Evolutionary conservation across 2,888 invertebrate genomes (phyloP).

Genomic region (Morpho deidamia): DNA sequence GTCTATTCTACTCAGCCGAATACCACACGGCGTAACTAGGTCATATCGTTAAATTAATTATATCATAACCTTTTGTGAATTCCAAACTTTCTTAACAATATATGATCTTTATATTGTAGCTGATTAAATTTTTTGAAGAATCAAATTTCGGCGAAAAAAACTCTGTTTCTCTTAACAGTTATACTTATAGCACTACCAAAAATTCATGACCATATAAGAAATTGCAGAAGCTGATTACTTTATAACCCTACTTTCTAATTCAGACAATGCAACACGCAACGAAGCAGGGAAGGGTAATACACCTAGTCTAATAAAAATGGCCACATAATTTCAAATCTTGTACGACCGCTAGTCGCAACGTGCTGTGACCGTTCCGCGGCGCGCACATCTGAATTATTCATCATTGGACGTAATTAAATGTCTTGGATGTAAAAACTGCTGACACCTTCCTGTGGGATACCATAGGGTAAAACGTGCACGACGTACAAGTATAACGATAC

Average conservation of each 20-base stretch:
- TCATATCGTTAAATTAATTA: no score
- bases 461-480: conserved; percentile 29
- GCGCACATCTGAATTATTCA: conserved; percentile 69
- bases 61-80: no score
- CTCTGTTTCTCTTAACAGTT: no score
- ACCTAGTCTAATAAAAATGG: conserved; percentile 30
- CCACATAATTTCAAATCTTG: conserved; percentile 32
- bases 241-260: conserved; percentile 24
- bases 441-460: conserved; percentile 63
- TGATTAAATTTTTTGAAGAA: no score
- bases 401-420: conserved; percentile 63
- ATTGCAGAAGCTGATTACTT: conserved; percentile 5
- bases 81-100: no score
- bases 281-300: conserved; percentile 29
- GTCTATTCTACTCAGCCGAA: no score
- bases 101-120: no score
- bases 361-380: conserved; percentile 70
- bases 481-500: no score
- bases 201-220: neutral
- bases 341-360: conserved; percentile 58
- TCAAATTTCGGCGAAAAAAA: no score
- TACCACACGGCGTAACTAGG: no score
- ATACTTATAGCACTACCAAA: no score
- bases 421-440: conserved; percentile 61
- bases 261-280: conserved; percentile 26